A percentile compares a stretch with the other conserved stretches of the same genome.
These are phyloP conservation scores for Xenopus tropicalis DNA, from an alignment of 2,113 vertebrate species.

Conservation along the genomic window DNA sequence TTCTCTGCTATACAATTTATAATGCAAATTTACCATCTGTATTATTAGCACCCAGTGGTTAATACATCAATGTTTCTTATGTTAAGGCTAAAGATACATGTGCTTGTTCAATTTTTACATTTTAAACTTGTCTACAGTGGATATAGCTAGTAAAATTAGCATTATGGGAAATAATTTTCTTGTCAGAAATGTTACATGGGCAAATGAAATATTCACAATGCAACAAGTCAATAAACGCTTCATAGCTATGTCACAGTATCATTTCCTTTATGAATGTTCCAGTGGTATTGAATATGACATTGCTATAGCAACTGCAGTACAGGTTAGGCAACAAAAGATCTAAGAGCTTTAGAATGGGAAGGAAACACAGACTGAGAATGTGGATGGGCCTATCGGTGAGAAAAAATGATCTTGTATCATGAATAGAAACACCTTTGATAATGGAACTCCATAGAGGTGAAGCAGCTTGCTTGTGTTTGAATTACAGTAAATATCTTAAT, in stretches of 20 bases:
- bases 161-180: not conserved
- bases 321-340: constrained; percentile 10
- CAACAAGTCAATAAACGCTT: constrained; percentile 30
- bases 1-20: no score
- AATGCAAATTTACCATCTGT: no score
- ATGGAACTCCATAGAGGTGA: constrained; percentile 1
- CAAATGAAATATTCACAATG: constrained; percentile 12
- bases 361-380: constrained; percentile 12
- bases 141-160: not conserved
- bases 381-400: constrained; percentile 1
- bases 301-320: constrained; percentile 35
- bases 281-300: constrained; percentile 28
- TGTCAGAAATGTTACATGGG: not conserved
- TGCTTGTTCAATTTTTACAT: no score
- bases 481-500: not conserved
- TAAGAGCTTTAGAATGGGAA: constrained; percentile 20
- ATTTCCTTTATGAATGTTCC: constrained; percentile 18
- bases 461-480: not conserved
- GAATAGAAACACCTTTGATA: not conserved
- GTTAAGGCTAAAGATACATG: no score
- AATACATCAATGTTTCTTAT: no score
- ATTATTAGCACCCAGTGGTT: no score
- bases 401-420: not conserved
- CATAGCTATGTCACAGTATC: constrained; percentile 18
- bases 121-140: no score